Conservation (phyloP, 2,797 vertebrate genomes). For the Decapterus maruadsi region DNA sequence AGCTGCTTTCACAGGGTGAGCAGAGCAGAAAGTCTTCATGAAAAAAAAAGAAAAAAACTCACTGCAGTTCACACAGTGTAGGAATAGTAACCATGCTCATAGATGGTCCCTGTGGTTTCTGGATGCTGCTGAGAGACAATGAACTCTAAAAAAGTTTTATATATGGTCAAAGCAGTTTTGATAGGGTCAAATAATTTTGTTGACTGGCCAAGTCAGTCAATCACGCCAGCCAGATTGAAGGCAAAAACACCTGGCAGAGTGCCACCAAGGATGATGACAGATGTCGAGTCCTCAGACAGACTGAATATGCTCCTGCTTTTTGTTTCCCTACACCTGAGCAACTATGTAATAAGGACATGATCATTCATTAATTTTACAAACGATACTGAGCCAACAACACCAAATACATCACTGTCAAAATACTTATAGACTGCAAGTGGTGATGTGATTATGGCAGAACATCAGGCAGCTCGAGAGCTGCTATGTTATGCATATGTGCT, state of each 20-base stretch:
- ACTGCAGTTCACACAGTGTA: neutral
- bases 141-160: neutral
- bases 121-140: neutral
- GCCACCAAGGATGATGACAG: neutral
- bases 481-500: constrained; percentile 29
- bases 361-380: neutral
- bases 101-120: neutral
- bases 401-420: constrained; percentile 16
- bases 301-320: neutral
- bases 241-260: neutral
- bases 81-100: neutral
- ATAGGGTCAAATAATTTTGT: neutral
- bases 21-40: neutral
- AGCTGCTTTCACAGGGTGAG: constrained; percentile 3
- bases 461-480: constrained; percentile 10
- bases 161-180: neutral
- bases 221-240: neutral
- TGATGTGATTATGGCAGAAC: constrained; percentile 25
- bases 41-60: neutral
- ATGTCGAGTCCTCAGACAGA: neutral
- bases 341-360: neutral
- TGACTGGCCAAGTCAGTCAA: neutral
- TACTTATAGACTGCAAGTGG: neutral
- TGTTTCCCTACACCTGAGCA: neutral
- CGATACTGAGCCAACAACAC: neutral